These are phyloP conservation scores for Amphibalanus amphitrite DNA, from an alignment of 1,140 invertebrate species.

Conservation along the genomic window DNA sequence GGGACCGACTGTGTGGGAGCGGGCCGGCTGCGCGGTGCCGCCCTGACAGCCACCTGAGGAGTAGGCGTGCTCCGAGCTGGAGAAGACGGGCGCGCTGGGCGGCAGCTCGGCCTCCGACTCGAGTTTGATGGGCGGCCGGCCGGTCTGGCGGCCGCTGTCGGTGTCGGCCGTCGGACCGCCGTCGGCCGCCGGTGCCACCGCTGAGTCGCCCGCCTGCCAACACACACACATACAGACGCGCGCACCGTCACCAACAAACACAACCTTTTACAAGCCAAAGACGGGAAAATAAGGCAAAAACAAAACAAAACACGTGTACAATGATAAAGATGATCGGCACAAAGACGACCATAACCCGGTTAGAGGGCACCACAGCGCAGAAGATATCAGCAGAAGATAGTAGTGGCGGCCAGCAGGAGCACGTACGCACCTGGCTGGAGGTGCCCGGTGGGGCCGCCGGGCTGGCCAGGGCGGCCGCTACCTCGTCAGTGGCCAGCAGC, in stretches of 20 bases:
- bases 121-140: neutral
- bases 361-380: no score
- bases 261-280: neutral
- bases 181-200: no score
- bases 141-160: neutral
- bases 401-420: no score
- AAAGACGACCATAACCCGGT: no score
- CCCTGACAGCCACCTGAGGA: neutral
- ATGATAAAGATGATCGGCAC: neutral
- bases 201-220: neutral
- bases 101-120: neutral
- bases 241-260: neutral
- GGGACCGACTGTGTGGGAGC: no score
- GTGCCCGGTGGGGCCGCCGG: slow-evolving; percentile 21
- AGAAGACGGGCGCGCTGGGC: neutral
- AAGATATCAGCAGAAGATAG: no score
- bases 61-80: neutral
- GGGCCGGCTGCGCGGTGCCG: no score
- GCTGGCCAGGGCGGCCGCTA: slow-evolving; percentile 45
- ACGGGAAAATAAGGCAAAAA: neutral
- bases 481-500: slow-evolving; percentile 51
- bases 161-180: neutral
- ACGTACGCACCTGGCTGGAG: no score
- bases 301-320: neutral
- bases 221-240: neutral